Evolutionary conservation across 2,113 vertebrate species (phyloP), one percentile per base, ranked within the genome.

Genomic region (Muscicapa adusta): DNA sequence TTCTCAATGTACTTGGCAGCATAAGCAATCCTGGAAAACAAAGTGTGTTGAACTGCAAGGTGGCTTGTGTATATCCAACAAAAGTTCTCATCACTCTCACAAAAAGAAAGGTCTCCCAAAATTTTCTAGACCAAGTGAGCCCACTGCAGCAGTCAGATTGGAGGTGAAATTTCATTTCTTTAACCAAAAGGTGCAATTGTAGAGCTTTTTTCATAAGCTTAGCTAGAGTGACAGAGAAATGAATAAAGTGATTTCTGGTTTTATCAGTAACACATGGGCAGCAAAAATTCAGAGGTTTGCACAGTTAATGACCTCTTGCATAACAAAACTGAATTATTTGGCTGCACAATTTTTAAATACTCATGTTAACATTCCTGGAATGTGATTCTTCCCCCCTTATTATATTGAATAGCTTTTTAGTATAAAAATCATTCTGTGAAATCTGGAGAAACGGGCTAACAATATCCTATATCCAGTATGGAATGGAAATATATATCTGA

Each of bases 181-280:
- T 51, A 82, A 40, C 5, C 6, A 56, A 67, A 56, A 1, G 1
- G 3, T 40, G 15, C 6, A 34, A 29, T 5, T 61, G 9, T 13
- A 31, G 22, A 1, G 2, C 3, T 51, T 63, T 81, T 91, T 66
- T 42, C 26, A 47, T 23, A 34, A 74, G 5, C 2, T 62, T 38
- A 62, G 18, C 20, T 45, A 36, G 6, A 40, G 73, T 10, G 7
- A 62, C 9, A 51, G 50, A 79, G 8, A 66, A 77, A 62, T 4
- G 0, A 79, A 61, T 61, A 28, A 58, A 60, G 5, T 22, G 31
- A 33, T 31, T 18, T 4, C 19, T 50, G 23, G 4, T 40, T 91
- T 86, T 20, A 15, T n/a, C 0, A 0, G 14, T 25, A 12, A 74
- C 7, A 40, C 2, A 0, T 13, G 17, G 17, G 36, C 23, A 54